Evolutionary conservation across 2,888 invertebrate species (phyloP).

Genomic region (Zygogramma bicolorata): DNA sequence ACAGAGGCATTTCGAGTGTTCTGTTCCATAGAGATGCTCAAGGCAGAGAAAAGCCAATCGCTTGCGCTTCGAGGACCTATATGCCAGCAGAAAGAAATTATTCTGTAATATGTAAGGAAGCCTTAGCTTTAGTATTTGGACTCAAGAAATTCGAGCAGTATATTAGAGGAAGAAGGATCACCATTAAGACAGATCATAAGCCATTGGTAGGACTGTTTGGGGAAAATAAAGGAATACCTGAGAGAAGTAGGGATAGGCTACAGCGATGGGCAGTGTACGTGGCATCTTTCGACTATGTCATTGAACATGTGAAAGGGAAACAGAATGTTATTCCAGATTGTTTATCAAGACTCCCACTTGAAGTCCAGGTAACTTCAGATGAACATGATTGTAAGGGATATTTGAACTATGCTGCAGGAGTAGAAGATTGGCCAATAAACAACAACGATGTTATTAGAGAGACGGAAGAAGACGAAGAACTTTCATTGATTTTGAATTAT

Average conservation of each 20-base stretch:
- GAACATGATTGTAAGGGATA: too few relatives aligned
- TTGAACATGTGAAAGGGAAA: constrained; percentile 4
- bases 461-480: not conserved
- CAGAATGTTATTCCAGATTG: not conserved
- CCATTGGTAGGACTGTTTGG: constrained; percentile 54
- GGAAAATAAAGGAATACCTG: constrained; percentile 4
- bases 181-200: constrained; percentile 56
- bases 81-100: constrained; percentile 46
- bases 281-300: not conserved
- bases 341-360: not conserved
- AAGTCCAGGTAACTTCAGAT: not conserved
- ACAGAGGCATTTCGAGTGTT: constrained; percentile 15
- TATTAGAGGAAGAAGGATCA: constrained; percentile 54
- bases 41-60: constrained; percentile 46
- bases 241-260: not conserved
- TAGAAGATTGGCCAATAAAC: not conserved
- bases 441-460: not conserved
- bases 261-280: constrained; percentile 5
- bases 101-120: constrained; percentile 46
- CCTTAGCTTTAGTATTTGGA: constrained; percentile 55
- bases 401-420: too few relatives aligned
- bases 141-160: constrained; percentile 57
- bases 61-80: constrained; percentile 52
- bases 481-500: not conserved
- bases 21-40: not conserved